A percentile compares a stretch with the other conserved stretches of the same genome.
phyloP scores from a whole-genome alignment of 2,113 vertebrate species.

The Felis chaus region DNA sequence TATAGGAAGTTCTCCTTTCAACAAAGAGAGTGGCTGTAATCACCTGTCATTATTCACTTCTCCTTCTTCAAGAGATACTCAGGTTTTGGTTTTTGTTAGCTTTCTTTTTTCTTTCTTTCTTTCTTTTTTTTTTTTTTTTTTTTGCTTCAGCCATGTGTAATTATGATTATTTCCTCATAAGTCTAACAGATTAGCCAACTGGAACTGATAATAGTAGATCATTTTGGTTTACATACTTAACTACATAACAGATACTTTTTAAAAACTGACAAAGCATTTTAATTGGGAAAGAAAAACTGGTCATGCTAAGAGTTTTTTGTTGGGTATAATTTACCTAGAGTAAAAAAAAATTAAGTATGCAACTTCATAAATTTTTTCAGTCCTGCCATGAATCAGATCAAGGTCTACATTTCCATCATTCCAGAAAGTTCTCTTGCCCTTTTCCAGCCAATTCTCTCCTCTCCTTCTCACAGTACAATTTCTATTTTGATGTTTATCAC shows the following conservation, averaged over 20 bases:
- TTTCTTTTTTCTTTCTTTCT: background rate
- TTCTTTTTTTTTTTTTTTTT: background rate
- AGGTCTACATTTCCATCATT: background rate
- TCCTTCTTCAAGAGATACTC: background rate
- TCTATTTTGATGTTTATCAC: background rate
- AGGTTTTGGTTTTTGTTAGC: background rate
- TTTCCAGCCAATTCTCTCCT: background rate
- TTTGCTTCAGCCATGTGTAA: background rate
- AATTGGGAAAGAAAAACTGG: background rate
- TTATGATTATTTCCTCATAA: background rate
- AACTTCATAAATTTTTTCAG: background rate
- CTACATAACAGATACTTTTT: background rate
- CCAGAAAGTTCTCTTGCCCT: background rate
- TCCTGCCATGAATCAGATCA: background rate
- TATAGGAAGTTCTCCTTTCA: background rate
- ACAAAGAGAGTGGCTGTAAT: background rate
- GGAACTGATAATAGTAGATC: background rate
- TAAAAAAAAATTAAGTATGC: background rate
- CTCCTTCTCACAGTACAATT: background rate
- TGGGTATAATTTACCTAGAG: background rate
- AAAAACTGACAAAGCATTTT: background rate
- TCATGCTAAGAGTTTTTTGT: background rate
- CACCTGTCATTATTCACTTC: background rate
- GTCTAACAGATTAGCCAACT: background rate
- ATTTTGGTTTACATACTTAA: background rate